These are phyloP conservation scores for Sarcophaga bullata DNA, from an alignment of 1,140 invertebrate genomes.

Conservation along the genomic window DNA sequence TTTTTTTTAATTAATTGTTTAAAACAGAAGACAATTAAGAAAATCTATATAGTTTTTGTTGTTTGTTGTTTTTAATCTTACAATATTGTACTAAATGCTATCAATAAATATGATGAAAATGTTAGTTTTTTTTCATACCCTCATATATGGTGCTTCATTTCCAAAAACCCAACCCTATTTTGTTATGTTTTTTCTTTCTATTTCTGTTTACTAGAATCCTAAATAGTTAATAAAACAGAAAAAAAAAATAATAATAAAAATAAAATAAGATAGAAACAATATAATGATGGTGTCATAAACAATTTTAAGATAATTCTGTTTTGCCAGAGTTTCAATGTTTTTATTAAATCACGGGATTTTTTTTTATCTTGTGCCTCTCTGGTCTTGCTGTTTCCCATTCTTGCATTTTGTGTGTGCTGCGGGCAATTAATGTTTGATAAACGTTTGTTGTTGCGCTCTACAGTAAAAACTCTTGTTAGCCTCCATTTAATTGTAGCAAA, in stretches of 20 bases:
- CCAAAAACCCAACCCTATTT: too few species aligned
- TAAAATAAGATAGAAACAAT: too few species aligned
- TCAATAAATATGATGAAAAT: neutral
- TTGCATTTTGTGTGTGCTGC: neutral
- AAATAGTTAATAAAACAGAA: too few species aligned
- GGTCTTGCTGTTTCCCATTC: neutral
- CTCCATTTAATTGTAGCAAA: neutral
- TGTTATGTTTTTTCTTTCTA: neutral
- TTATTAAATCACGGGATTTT: neutral
- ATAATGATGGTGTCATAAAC: too few species aligned
- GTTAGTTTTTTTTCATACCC: neutral
- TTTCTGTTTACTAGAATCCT: too few species aligned
- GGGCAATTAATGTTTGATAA: neutral
- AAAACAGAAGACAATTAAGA: neutral
- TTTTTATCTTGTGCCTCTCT: neutral
- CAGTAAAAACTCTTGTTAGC: neutral
- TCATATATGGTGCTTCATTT: neutral
- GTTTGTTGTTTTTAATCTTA: neutral
- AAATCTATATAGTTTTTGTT: neutral
- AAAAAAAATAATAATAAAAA: too few species aligned
- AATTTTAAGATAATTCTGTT: neutral
- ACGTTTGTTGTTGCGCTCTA: neutral
- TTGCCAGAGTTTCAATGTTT: neutral
- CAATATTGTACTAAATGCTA: neutral
- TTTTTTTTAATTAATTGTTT: constrained; percentile 12